Base-by-base conservation (phyloP, 2,888 invertebrate genomes). In the Micoletzkya japonica region DNA sequence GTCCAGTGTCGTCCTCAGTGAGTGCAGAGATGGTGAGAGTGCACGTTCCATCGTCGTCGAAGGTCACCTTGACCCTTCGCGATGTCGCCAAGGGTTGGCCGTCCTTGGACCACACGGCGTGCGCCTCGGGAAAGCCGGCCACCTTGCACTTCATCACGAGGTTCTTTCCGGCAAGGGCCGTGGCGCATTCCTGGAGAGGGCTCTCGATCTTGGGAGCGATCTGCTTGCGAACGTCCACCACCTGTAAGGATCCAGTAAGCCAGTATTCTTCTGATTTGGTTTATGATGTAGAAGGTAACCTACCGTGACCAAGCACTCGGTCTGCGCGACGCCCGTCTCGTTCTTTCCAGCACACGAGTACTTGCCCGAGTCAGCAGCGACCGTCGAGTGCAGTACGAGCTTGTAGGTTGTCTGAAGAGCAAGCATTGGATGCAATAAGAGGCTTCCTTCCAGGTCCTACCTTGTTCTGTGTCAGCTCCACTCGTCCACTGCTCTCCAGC, bases 301-400 rank as follows among this genome's bases (percentile, higher is more conserved):
- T 66, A 86, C 84, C 72, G 79, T 74, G 80, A 73, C 54, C 17
- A 71, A 71, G 73, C 83, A 82, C 10, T 84, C 82, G 61, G 84
- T 84, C 66, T 85, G 85, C 68, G 84, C 80, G 34, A 85, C 78
- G 32, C 86, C 86, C 10, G 81, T 78, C 4, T 77, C 71, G 77
- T 87, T 87, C 28, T 75, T 80, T n/a, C 86, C 86, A 14, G 80
- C 82, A 69, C 86, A 86, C 10, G 77, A 77, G 75, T 87, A 87
- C 28, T 77, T 80, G 10, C 87, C 87, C 63, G 85, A 82, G 70
- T 87, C 86, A 17, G 70, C 44, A 10, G 71, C 44, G 28, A 72
- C 67, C 44, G 74, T 74, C 20, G 74, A 70, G 61, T 79, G 79
- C 52, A 68, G 24, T 6, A 58, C 32, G 7, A 68, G 37, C 34